A percentile compares a stretch with the other conserved stretches of the same genome.
Evolutionary conservation across 53 echinoderm and acorn worm species (phyloP).

Genomic region (Arbacia lixula): DNA sequence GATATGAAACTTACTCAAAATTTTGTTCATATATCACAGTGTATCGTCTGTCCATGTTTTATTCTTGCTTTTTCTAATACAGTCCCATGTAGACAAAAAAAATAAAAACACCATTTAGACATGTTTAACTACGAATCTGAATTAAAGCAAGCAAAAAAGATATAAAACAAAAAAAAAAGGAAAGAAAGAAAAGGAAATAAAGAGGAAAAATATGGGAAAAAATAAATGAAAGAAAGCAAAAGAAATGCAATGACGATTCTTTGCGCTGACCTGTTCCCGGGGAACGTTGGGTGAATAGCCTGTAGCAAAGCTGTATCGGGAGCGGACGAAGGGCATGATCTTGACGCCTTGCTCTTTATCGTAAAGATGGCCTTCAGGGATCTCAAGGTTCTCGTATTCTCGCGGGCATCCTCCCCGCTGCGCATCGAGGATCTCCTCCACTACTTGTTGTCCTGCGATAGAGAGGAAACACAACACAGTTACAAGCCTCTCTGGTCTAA

Average conservation of each 20-base stretch:
- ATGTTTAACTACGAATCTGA: too few species aligned
- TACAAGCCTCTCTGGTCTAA: too few species aligned
- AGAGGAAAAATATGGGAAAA: neutral
- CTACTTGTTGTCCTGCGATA: slow-evolving; percentile 89
- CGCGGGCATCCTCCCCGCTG: slow-evolving; percentile 90
- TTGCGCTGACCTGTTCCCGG: slow-evolving; percentile 86
- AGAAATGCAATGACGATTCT: neutral
- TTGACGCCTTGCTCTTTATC: neutral
- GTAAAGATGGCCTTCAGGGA: slow-evolving; percentile 73
- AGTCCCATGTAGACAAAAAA: too few species aligned
- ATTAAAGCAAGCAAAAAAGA: too few species aligned
- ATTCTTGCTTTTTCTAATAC: too few species aligned
- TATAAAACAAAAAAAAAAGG: too few species aligned
- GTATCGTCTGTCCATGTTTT: too few species aligned
- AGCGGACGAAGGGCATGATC: slow-evolving; percentile 85
- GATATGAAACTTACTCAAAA: too few species aligned
- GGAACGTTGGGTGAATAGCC: slow-evolving; percentile 95
- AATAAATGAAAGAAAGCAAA: neutral
- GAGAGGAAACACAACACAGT: neutral
- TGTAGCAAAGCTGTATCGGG: slow-evolving; percentile 85
- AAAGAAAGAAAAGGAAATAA: too few species aligned
- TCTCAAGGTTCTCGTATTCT: slow-evolving; percentile 82
- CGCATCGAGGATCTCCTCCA: slow-evolving; percentile 96
- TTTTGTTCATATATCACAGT: too few species aligned
- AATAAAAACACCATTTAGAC: too few species aligned